Conservation (phyloP, 2,797 vertebrate species). For the Manis crassicaudata region DNA sequence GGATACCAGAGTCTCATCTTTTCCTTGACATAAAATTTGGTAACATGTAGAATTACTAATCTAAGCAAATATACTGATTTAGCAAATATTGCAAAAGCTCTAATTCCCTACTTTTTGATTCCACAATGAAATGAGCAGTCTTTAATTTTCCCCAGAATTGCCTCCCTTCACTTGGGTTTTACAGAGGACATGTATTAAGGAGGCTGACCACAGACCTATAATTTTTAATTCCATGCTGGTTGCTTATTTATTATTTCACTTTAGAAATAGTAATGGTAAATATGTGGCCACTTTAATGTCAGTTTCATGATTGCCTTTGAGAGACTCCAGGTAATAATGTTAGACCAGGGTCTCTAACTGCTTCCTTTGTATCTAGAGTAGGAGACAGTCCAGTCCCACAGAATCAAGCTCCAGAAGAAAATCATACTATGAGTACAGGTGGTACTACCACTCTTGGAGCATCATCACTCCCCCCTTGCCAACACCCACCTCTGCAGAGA, state of each 20-base stretch:
- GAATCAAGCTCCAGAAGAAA: neutral
- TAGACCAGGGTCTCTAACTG: neutral
- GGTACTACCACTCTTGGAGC: neutral
- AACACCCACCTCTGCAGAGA: neutral
- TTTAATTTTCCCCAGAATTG: neutral
- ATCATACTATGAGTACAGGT: neutral
- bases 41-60: constrained; percentile 25
- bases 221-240: constrained; percentile 6
- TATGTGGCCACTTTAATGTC: neutral
- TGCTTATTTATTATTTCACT: constrained; percentile 32
- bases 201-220: neutral
- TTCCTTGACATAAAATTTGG: constrained; percentile 3
- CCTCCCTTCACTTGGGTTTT: constrained; percentile 18
- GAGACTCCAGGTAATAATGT: neutral
- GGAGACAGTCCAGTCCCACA: neutral
- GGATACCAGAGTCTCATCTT: neutral
- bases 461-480: neutral
- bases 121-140: neutral
- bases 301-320: neutral
- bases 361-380: neutral
- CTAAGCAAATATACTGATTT: constrained; percentile 13
- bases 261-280: constrained; percentile 5
- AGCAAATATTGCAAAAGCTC: neutral
- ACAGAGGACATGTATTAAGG: neutral
- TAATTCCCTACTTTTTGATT: constrained; percentile 7